Evolutionary conservation across 1,140 invertebrate species (phyloP), one percentile per base, ranked within the genome.

Genomic region (Harpegnathos saltator): DNA sequence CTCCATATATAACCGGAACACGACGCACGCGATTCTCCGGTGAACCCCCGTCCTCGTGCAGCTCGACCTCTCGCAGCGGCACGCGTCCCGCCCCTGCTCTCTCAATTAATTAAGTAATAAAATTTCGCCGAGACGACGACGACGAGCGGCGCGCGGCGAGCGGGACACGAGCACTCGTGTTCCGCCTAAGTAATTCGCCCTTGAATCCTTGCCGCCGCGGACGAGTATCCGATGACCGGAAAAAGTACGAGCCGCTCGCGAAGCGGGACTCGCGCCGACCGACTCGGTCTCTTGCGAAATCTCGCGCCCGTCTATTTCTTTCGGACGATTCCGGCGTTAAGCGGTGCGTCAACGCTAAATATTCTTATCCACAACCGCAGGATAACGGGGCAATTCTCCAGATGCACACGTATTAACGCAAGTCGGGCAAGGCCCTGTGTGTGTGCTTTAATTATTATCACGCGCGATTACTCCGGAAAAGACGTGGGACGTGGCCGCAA

Each of bases 21-120:
- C 11, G 19, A 22, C 44, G 17, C 66, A 68, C n/a, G 11, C 73
- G 56, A 62, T 15, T 9, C 48, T 0, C 19, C 33, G 1, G 54
- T 5, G 15, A 48, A 33, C 9, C 58, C 17, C n/a, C 66, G 63
- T 24, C 48, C 19, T 14, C 72, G 1, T 29, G 24, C 2, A 69
- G 74, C 87, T 90, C 91, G 91, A 93, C 88, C 91, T 89, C 74
- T 54, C 58, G 83, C 58, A 86, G 66, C 63, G 69, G 69, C 90
- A 91, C 87, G 89, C 84, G 87, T 63, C 65, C 74, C 71, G 52
- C 65, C n/a, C n/a, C 85, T 75, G 81, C 78, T 74, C 83, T 74
- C 83, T 92, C 88, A 80, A 89, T 92, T 91, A 91, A 92, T 91
- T 86, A 89, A 91, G 84, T 87, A 92, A 93, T 92, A 89, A 92